Percentiles rank a stretch among this genome's conserved stretches.
phyloP scores from a whole-genome alignment of 2,113 vertebrate species.

The Struthidea cinerea region DNA sequence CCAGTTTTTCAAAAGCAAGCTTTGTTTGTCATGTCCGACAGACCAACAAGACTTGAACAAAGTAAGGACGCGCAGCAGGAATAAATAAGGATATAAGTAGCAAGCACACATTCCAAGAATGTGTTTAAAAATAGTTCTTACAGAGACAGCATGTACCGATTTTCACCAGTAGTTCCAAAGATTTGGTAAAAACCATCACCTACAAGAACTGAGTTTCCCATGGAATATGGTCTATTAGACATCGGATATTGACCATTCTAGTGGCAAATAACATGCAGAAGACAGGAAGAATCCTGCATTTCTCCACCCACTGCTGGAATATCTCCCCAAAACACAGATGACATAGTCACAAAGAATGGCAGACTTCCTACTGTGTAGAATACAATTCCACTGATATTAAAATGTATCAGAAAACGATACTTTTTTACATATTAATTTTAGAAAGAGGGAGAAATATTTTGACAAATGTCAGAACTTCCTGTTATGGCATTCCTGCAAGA shows the following conservation, averaged over 20 bases:
- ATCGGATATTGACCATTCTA: background rate
- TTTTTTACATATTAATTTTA: background rate
- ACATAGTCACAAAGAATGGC: background rate
- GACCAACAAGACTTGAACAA: background rate
- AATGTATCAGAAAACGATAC: background rate
- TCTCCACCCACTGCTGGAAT: background rate
- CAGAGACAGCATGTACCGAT: background rate
- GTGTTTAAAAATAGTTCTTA: slow-evolving; percentile 3
- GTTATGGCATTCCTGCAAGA: background rate
- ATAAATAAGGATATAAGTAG: background rate
- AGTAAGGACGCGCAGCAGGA: background rate
- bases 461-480: slow-evolving; percentile 30
- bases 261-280: background rate
- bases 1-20: background rate
- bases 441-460: background rate
- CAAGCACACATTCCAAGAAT: background rate
- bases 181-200: background rate
- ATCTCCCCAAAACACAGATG: background rate
- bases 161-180: background rate
- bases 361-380: background rate
- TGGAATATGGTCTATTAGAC: background rate
- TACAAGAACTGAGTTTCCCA: background rate
- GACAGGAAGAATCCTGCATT: background rate
- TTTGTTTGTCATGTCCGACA: background rate
- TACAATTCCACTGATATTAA: background rate